phyloP scores from a whole-genome alignment of 2,888 invertebrate species.

The Amphimallon solstitiale region DNA sequence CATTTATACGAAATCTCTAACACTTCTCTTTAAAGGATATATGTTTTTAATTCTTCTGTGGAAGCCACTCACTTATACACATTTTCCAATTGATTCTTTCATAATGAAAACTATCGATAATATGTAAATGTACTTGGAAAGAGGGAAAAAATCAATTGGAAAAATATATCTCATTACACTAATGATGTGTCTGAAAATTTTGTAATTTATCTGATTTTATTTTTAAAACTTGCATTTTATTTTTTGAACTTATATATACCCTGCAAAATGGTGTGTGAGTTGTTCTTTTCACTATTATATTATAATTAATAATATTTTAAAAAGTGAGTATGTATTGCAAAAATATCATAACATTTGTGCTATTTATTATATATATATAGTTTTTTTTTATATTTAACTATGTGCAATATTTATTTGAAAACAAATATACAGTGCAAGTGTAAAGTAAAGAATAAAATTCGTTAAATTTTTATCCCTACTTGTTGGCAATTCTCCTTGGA shows the following conservation, averaged over 20 bases:
- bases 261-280: constrained; percentile 55
- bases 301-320: constrained; percentile 30
- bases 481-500: too few relatives aligned
- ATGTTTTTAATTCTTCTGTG: constrained; percentile 33
- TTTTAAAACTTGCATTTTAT: constrained; percentile 32
- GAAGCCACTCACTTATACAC: constrained; percentile 29
- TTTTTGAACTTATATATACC: constrained; percentile 58
- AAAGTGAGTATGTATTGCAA: constrained; percentile 37
- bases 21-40: constrained; percentile 31
- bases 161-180: constrained; percentile 52
- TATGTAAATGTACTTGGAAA: background rate
- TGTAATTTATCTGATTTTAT: constrained; percentile 51
- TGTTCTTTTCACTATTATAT: constrained; percentile 29
- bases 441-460: too few relatives aligned
- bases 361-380: constrained; percentile 31
- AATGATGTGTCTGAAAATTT: constrained; percentile 61
- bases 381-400: constrained; percentile 34
- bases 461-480: too few relatives aligned
- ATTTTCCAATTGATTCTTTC: constrained; percentile 20
- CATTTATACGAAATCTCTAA: constrained; percentile 40
- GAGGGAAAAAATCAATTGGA: constrained; percentile 32
- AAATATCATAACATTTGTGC: constrained; percentile 38
- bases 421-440: too few relatives aligned
- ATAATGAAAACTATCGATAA: background rate
- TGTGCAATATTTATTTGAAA: constrained; percentile 30